These are phyloP conservation scores for Raphicerus campestris DNA, from an alignment of 2,113 vertebrate genomes.

Conservation along the genomic window DNA sequence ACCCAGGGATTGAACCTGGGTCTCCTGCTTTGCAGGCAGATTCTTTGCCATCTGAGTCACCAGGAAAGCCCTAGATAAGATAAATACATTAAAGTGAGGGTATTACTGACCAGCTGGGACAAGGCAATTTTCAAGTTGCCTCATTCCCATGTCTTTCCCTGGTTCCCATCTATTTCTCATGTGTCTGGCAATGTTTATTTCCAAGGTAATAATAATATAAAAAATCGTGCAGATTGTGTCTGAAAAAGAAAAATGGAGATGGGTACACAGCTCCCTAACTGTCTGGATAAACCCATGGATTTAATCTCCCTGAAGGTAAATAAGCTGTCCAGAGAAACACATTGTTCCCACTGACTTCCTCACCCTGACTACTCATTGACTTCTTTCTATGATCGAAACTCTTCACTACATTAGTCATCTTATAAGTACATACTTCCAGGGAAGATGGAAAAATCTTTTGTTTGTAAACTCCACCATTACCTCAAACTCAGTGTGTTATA, in stretches of 20 bases:
- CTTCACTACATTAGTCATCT: neutral
- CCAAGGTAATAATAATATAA: neutral
- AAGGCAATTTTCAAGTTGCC: neutral
- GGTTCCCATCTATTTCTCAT: neutral
- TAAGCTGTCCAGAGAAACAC: neutral
- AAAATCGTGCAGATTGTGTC: neutral
- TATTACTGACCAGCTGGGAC: neutral
- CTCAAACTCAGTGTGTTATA: neutral
- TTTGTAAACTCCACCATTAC: neutral
- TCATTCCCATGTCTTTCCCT: neutral
- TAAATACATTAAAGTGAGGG: neutral
- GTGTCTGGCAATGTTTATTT: conserved; percentile 5
- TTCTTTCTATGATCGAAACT: neutral
- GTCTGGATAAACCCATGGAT: neutral
- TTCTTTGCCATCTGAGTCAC: neutral
- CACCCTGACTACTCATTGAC: neutral
- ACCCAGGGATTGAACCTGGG: neutral
- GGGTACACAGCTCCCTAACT: neutral
- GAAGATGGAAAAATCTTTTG: conserved; percentile 5
- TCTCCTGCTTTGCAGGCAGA: neutral
- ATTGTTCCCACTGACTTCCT: neutral
- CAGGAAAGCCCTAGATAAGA: neutral
- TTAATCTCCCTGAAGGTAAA: neutral
- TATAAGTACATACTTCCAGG: neutral
- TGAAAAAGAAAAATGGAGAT: neutral